These are phyloP conservation scores for Pyrgilauda ruficollis DNA, from an alignment of 2,113 vertebrate genomes.

Conservation along the genomic window DNA sequence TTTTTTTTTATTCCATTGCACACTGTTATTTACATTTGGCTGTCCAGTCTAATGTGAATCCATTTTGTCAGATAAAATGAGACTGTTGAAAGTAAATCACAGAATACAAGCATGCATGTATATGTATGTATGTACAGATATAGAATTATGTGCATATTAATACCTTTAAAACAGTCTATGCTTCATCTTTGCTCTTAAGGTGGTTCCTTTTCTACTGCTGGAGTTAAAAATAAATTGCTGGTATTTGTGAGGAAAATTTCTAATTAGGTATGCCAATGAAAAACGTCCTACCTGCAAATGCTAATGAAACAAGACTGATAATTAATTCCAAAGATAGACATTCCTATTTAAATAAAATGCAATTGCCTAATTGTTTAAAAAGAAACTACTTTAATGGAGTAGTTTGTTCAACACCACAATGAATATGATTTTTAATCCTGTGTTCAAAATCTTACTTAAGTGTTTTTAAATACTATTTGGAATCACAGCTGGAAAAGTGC, in stretches of 20 bases:
- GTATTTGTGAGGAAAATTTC: neutral
- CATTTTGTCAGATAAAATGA: neutral
- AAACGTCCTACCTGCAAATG: neutral
- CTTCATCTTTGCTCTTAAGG: neutral
- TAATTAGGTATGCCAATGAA: neutral
- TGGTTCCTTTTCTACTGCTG: neutral
- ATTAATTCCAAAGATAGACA: neutral
- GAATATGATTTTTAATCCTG: neutral
- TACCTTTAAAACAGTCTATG: neutral
- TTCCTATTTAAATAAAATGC: neutral
- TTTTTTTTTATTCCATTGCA: neutral
- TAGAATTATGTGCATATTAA: neutral
- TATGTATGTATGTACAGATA: neutral
- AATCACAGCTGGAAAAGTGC: neutral
- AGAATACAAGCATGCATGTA: neutral
- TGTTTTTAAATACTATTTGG: neutral
- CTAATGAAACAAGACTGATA: neutral
- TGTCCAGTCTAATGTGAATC: neutral
- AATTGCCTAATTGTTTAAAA: neutral
- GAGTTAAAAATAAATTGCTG: neutral
- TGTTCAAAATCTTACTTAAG: neutral
- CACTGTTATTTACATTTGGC: neutral
- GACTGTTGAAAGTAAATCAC: neutral
- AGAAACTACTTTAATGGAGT: neutral
- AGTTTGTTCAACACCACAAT: neutral